Evolutionary conservation across 1,140 invertebrate species (phyloP).

Genomic region (Lasaia peninsularis): DNA sequence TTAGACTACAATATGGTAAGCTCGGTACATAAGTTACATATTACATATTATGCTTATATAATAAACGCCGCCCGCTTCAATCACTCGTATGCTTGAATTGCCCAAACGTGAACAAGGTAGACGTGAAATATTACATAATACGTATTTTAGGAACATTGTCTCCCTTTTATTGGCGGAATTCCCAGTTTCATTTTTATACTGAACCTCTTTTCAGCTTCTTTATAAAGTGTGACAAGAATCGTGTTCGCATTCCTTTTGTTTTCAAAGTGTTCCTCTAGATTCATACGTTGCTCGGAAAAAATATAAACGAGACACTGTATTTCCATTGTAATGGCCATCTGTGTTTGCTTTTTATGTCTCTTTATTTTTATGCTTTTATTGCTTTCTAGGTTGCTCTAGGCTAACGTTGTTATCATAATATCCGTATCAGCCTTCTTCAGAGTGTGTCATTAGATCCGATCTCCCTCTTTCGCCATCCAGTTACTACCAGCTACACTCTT

Average conservation of each 20-base stretch:
- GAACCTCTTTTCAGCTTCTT: conserved; percentile 36
- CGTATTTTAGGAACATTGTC: conserved; percentile 42
- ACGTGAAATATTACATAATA: conserved; percentile 47
- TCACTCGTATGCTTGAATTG: conserved; percentile 46
- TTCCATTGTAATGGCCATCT: conserved; percentile 1
- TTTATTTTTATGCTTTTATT: not conserved
- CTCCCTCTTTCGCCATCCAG: no score
- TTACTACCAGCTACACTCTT: no score
- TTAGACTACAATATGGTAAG: no score
- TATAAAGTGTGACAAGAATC: conserved; percentile 44
- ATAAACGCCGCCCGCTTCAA: conserved; percentile 26
- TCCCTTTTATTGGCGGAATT: conserved; percentile 51
- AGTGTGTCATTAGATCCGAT: no score
- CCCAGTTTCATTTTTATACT: conserved; percentile 47
- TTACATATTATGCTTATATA: not conserved
- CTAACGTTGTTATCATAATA: no score
- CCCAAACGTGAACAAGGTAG: conserved; percentile 39
- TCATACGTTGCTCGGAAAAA: conserved; percentile 5
- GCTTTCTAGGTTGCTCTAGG: no score
- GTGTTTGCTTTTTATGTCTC: not conserved
- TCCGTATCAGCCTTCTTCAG: no score
- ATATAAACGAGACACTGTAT: not conserved
- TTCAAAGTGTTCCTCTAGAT: conserved; percentile 22
- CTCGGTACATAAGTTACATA: no score
- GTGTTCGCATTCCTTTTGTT: conserved; percentile 34